These are phyloP conservation scores for Chrysaora quinquecirrha DNA, from an alignment of 30 jellyfish, hydroid and myxozoan genomes.

Conservation along the genomic window DNA sequence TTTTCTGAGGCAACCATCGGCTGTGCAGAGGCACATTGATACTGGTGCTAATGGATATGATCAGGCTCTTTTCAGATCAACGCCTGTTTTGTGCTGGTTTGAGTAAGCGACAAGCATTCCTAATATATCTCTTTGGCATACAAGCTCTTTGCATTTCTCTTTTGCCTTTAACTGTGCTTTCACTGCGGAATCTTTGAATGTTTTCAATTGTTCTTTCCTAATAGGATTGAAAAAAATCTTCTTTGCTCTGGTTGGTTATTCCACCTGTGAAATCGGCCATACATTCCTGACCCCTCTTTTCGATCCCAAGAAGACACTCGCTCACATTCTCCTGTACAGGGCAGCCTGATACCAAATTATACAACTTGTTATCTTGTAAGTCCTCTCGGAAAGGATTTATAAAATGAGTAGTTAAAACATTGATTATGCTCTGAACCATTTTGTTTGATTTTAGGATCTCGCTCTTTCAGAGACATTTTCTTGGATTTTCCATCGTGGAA, in stretches of 20 bases:
- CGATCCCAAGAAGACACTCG: conserved; percentile 8
- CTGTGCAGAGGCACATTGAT: conserved; percentile 30
- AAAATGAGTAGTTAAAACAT: not conserved
- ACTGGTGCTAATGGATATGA: conserved; percentile 41
- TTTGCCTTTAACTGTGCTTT: conserved; percentile 3
- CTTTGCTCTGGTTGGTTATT: not conserved
- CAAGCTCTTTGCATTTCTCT: conserved; percentile 23
- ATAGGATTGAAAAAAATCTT: conserved; percentile 33
- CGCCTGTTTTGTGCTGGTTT: conserved; percentile 15
- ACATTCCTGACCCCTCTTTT: conserved; percentile 26
- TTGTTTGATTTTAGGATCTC: conserved; percentile 14
- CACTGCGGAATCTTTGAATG: conserved; percentile 12
- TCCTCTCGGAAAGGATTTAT: conserved; percentile 22
- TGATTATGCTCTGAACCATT: conserved; percentile 12
- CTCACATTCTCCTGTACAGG: conserved; percentile 25
- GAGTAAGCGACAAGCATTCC: conserved; percentile 42
- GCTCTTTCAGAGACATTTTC: conserved; percentile 40
- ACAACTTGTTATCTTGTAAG: conserved; percentile 2
- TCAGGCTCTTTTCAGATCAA: conserved; percentile 23
- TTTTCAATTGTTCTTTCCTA: not conserved
- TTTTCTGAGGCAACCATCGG: conserved; percentile 27
- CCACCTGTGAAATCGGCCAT: not conserved
- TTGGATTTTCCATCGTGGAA: not conserved
- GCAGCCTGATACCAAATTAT: conserved; percentile 42
- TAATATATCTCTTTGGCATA: conserved; percentile 35